A percentile compares a stretch with the other conserved stretches of the same genome.
Evolutionary conservation across 53 echinoderm and acorn worm genomes (phyloP).

Genomic region (Stichopus horrens): DNA sequence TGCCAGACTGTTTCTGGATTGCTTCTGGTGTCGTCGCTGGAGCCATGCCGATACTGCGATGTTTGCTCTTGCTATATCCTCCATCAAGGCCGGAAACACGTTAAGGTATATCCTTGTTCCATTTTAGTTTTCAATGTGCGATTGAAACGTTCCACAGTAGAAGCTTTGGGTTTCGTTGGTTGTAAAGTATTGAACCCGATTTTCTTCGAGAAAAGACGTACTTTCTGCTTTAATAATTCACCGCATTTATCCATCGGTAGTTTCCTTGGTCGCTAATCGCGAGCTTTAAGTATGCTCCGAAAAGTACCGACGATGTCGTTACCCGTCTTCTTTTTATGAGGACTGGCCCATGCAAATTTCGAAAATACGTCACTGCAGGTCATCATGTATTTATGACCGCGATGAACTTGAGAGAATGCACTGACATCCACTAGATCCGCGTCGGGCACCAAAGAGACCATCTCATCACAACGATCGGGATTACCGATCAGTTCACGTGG

Average conservation of each 20-base stretch:
- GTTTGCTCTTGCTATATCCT: neutral
- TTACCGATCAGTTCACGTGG: slow-evolving; percentile 38
- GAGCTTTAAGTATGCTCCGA: slow-evolving; percentile 33
- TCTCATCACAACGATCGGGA: too few species aligned
- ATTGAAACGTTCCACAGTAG: slow-evolving; percentile 62
- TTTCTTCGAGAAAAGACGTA: slow-evolving; percentile 41
- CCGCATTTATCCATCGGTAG: slow-evolving; percentile 63
- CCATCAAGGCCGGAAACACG: slow-evolving; percentile 48
- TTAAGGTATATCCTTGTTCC: slow-evolving; percentile 47
- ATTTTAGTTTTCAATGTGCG: slow-evolving; percentile 52
- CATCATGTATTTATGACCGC: slow-evolving; percentile 16
- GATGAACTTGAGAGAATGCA: neutral
- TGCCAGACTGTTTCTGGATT: slow-evolving; percentile 44
- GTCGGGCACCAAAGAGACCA: too few species aligned
- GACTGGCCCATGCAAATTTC: slow-evolving; percentile 58
- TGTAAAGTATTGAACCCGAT: slow-evolving; percentile 16
- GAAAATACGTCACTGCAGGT: slow-evolving; percentile 64
- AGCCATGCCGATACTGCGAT: too few species aligned
- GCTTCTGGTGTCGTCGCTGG: neutral
- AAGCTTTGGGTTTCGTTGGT: slow-evolving; percentile 48
- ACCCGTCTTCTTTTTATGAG: slow-evolving; percentile 61
- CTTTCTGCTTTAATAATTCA: slow-evolving; percentile 55
- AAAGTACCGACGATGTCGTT: slow-evolving; percentile 50
- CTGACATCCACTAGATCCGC: slow-evolving; percentile 51
- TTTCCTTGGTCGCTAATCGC: slow-evolving; percentile 44